These are phyloP conservation scores for Xylota segnis DNA, from an alignment of 2,888 invertebrate species.

Conservation along the genomic window DNA sequence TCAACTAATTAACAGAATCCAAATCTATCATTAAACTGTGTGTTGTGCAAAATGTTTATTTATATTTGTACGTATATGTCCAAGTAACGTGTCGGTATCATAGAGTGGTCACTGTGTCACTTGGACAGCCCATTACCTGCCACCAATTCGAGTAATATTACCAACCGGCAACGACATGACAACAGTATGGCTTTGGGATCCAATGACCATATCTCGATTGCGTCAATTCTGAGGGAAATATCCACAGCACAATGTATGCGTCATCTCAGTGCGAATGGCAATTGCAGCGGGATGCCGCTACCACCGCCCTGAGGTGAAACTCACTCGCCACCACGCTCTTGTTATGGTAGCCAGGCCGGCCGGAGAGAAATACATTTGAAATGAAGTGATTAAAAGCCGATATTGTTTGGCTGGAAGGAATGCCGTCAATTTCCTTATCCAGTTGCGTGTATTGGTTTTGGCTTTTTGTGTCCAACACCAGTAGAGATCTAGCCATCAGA, in stretches of 20 bases:
- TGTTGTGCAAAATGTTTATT: slow-evolving; percentile 39
- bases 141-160: slow-evolving; percentile 67
- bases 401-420: slow-evolving; percentile 69
- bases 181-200: slow-evolving; percentile 38
- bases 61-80: neutral
- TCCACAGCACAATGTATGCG: slow-evolving; percentile 62
- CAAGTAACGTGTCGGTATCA: slow-evolving; percentile 33
- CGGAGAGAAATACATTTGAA: slow-evolving; percentile 79
- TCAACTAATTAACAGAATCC: slow-evolving; percentile 70
- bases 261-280: slow-evolving; percentile 53
- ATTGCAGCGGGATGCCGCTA: neutral
- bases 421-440: slow-evolving; percentile 70
- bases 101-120: slow-evolving; percentile 67
- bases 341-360: slow-evolving; percentile 23
- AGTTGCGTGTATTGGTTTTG: slow-evolving; percentile 54
- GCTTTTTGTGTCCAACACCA: slow-evolving; percentile 13
- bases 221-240: slow-evolving; percentile 52
- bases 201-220: slow-evolving; percentile 43
- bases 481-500: slow-evolving; percentile 34
- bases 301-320: slow-evolving; percentile 34
- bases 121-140: slow-evolving; percentile 61
- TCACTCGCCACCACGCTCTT: slow-evolving; percentile 36
- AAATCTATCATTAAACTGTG: slow-evolving; percentile 32
- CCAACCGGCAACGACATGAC: slow-evolving; percentile 54
- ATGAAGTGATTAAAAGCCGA: slow-evolving; percentile 82